These are phyloP conservation scores for Cardinalis cardinalis DNA, from an alignment of 2,113 vertebrate genomes.

Conservation along the genomic window DNA sequence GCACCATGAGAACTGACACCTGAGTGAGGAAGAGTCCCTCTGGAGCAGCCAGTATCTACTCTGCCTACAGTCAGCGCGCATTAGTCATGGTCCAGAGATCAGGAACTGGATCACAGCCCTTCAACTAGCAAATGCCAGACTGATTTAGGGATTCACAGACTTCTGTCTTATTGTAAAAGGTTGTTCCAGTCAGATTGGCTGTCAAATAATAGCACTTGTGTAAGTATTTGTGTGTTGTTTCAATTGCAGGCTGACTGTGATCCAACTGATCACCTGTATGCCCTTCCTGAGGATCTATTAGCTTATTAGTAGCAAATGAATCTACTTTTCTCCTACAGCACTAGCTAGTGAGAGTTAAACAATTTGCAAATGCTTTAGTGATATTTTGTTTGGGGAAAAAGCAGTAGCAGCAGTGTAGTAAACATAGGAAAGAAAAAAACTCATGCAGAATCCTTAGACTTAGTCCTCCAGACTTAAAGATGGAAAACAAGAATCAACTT, in stretches of 20 bases:
- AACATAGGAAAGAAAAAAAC: conserved; percentile 84
- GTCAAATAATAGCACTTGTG: not conserved
- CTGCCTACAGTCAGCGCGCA: conserved; percentile 72
- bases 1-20: conserved; percentile 75
- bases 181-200: not conserved
- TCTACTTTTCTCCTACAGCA: conserved; percentile 77
- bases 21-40: conserved; percentile 73
- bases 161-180: not conserved
- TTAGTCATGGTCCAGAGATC: conserved; percentile 78
- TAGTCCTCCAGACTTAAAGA: conserved; percentile 97
- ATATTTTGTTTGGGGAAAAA: conserved; percentile 78
- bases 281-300: conserved; percentile 76
- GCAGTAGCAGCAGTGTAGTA: conserved; percentile 89
- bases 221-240: not conserved
- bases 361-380: conserved; percentile 84
- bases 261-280: conserved; percentile 76
- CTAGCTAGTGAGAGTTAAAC: conserved; percentile 81
- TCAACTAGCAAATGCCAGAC: conserved; percentile 26
- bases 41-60: conserved; percentile 76
- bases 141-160: not conserved
- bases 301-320: conserved; percentile 78
- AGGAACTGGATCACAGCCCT: conserved; percentile 80
- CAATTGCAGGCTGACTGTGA: conserved; percentile 64
- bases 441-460: conserved; percentile 94
- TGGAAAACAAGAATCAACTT: conserved; percentile 93